Percentiles rank a stretch among this genome's conserved stretches.
Conservation (phyloP, 2,113 vertebrate genomes). For the Marcusenius ussheri region DNA sequence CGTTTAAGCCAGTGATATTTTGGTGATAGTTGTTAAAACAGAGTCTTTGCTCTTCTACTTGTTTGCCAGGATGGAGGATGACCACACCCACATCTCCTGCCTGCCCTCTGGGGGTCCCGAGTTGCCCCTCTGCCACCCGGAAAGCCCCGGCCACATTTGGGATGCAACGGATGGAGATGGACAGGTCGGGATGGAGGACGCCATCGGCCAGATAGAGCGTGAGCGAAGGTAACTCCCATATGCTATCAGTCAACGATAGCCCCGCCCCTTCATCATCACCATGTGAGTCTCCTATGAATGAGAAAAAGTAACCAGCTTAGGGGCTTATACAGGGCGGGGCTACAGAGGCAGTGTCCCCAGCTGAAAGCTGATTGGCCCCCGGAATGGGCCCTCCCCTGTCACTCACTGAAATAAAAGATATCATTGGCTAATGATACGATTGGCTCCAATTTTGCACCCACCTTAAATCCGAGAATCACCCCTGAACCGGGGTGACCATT, state of each 20-base stretch:
- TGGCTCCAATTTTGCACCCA: not conserved
- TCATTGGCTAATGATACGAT: not conserved
- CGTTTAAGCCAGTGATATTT: not conserved
- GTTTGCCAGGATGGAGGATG: slow-evolving; percentile 59
- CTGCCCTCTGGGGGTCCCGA: slow-evolving; percentile 62
- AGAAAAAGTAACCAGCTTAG: not conserved
- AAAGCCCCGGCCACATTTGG: slow-evolving; percentile 62
- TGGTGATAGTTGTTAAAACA: not conserved
- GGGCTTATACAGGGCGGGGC: not conserved
- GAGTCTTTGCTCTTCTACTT: not conserved
- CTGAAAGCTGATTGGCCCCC: not conserved
- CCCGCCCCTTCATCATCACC: not conserved
- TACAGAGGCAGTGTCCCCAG: not conserved
- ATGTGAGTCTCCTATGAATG: not conserved
- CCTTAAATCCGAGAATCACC: not conserved
- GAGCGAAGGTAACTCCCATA: slow-evolving; percentile 60
- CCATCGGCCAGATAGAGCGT: slow-evolving; percentile 66
- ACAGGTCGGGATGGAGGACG: slow-evolving; percentile 62
- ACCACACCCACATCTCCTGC: slow-evolving; percentile 67
- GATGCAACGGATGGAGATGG: slow-evolving; percentile 61
- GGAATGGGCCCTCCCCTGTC: not conserved
- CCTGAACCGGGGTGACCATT: not conserved
- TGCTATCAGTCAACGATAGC: not conserved
- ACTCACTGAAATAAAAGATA: not conserved
- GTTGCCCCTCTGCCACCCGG: slow-evolving; percentile 61